Evolutionary conservation across 2,888 invertebrate species (phyloP).

Genomic region (Mesorhabditis spiculigera): DNA sequence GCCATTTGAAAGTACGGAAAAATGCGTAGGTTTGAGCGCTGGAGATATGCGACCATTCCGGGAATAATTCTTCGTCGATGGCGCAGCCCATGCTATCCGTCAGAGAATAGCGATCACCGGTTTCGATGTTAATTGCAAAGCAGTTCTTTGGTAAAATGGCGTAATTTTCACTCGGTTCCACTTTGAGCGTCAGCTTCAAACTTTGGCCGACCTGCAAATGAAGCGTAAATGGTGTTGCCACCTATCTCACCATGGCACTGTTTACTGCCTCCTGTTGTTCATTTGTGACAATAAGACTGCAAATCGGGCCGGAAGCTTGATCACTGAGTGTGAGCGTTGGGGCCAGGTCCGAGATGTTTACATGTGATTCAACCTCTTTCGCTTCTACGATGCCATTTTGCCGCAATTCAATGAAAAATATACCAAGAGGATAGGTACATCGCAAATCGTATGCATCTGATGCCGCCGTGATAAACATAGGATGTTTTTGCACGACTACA

Average conservation of each 20-base stretch:
- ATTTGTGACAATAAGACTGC: conserved; percentile 45
- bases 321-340: conserved; percentile 41
- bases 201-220: conserved; percentile 27
- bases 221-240: not conserved
- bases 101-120: conserved; percentile 52
- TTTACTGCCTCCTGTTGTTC: conserved; percentile 34
- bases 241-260: conserved; percentile 38
- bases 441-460: conserved; percentile 93
- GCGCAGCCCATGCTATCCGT: conserved; percentile 58
- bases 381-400: conserved; percentile 7
- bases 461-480: conserved; percentile 85
- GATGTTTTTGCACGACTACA: conserved; percentile 91
- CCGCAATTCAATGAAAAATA: conserved; percentile 67
- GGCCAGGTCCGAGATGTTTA: conserved; percentile 64
- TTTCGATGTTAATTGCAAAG: conserved; percentile 56
- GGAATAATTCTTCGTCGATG: conserved; percentile 56
- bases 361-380: conserved; percentile 31
- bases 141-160: conserved; percentile 55
- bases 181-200: conserved; percentile 31
- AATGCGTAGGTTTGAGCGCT: conserved; percentile 17
- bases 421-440: conserved; percentile 86
- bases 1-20: conserved; percentile 58
- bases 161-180: conserved; percentile 28
- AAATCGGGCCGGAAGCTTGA: conserved; percentile 25
- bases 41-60: conserved; percentile 44